Base-by-base conservation (phyloP, 2,888 invertebrate species). In the Gnatocerus cornutus region DNA sequence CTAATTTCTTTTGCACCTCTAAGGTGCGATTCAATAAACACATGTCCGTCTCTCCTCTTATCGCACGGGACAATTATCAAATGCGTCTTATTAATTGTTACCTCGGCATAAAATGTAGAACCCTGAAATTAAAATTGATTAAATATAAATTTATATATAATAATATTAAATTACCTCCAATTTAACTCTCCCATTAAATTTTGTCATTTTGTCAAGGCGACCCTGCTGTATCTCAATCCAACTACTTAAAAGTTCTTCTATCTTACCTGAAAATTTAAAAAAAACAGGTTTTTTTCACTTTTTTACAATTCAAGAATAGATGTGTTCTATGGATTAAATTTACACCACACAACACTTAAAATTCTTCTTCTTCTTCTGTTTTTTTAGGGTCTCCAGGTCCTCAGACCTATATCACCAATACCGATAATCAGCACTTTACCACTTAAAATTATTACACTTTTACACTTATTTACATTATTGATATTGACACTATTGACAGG, bases 251-350 rank as follows among this genome's bases (percentile, higher is more conserved):
- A 45, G 45, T 45, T 10, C 45, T 45, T 45, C 7, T 45, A 45
- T 45, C 45, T 45, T 45, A 45, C 10, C 45, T 45, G 45, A 45
- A 45, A 45, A 45, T n/a, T n/a, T 45, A 45, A 45, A 45, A 45
- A 21, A 21, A 21, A 21, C 3, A 45, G 13, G 3, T 45, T 45
- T 45, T 45, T 45, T 45, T 45, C 4, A 45, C 45, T 45, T 45
- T 45, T 45, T 8, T 45, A 45, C 45, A 45, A 45, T 45, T 45
- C 45, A 37, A 45, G 45, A 14, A 45, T 45, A 12, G 4, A 45
- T 45, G 37, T 37, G 37, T 37, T 37, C 37, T 37, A 37, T 37
- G 37, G 45, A 45, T 45, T 45, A 45, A 45, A 45, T 45, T 45
- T 45, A 45, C 45, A 45, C 45, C 45, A 45, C 45, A 45, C 13